Conservation (phyloP, 1,140 invertebrate species). For the Saccostrea echinata region DNA sequence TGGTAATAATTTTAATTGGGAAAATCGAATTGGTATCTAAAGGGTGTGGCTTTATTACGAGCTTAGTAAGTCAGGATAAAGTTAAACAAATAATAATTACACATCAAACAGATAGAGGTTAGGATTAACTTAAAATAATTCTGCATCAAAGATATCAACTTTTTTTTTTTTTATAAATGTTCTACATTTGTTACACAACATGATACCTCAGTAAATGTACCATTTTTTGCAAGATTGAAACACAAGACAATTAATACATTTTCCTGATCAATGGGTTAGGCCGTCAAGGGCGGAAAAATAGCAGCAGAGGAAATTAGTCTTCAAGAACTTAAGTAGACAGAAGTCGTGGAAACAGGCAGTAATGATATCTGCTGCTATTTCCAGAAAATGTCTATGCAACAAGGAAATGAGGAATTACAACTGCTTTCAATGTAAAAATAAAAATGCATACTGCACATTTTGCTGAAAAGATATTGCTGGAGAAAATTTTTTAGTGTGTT, state of each 20-base stretch:
- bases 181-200: background rate
- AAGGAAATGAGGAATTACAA: background rate
- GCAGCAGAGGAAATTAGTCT: background rate
- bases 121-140: too few species aligned
- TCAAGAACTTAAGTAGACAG: conserved; percentile 14
- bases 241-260: background rate
- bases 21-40: too few species aligned
- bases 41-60: too few species aligned
- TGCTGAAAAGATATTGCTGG: background rate
- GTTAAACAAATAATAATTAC: too few species aligned
- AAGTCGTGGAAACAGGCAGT: background rate
- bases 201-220: background rate
- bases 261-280: conserved; percentile 22
- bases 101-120: too few species aligned
- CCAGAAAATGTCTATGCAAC: background rate
- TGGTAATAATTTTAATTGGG: too few species aligned
- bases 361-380: conserved; percentile 14
- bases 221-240: background rate
- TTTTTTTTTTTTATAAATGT: background rate
- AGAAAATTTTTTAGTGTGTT: background rate
- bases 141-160: too few species aligned
- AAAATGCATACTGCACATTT: background rate
- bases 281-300: conserved; percentile 5
- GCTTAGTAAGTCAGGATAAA: too few species aligned
- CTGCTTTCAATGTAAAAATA: background rate